phyloP scores from a whole-genome alignment of 2,888 invertebrate species.

The Drosophila infuscata region DNA sequence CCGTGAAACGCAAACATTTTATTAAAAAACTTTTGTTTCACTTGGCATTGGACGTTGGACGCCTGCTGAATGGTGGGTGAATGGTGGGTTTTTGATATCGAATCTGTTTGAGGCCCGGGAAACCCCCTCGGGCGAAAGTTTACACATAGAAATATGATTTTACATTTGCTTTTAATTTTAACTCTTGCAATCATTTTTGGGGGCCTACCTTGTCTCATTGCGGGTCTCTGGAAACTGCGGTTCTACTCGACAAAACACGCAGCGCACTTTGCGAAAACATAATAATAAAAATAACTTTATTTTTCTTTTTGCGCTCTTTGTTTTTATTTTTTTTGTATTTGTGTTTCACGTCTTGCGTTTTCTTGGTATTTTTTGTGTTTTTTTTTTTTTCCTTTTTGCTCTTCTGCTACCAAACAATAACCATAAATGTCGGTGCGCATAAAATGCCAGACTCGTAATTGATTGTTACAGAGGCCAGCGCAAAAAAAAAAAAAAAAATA shows the following conservation, averaged over 20 bases:
- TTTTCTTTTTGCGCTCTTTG: conserved; percentile 32
- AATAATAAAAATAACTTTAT: conserved; percentile 76
- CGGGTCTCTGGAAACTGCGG: conserved; percentile 26
- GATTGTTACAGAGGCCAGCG: conserved; percentile 62
- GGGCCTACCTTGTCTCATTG: conserved; percentile 48
- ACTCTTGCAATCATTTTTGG: conserved; percentile 78
- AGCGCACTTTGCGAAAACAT: conserved; percentile 61
- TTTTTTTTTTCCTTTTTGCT: conserved; percentile 4
- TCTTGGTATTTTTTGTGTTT: not conserved
- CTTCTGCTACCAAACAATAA: conserved; percentile 70
- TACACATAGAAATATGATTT: conserved; percentile 81
- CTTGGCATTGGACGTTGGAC: conserved; percentile 34
- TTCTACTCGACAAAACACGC: conserved; percentile 43
- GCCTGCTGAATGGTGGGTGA: not conserved
- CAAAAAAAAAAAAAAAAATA: conserved; percentile 12
- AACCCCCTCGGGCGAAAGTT: conserved; percentile 63
- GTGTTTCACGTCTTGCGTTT: not conserved
- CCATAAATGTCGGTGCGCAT: conserved; percentile 78
- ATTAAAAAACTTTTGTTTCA: conserved; percentile 80
- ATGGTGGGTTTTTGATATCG: conserved; percentile 28
- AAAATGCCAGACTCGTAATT: conserved; percentile 70
- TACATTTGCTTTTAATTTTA: conserved; percentile 81
- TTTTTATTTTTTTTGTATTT: not conserved
- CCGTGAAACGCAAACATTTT: conserved; percentile 77
- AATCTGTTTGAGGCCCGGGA: conserved; percentile 37